Evolutionary conservation across 2,797 vertebrate species (phyloP), one percentile per base, ranked within the genome.

Genomic region (Euphonia xanthogaster): DNA sequence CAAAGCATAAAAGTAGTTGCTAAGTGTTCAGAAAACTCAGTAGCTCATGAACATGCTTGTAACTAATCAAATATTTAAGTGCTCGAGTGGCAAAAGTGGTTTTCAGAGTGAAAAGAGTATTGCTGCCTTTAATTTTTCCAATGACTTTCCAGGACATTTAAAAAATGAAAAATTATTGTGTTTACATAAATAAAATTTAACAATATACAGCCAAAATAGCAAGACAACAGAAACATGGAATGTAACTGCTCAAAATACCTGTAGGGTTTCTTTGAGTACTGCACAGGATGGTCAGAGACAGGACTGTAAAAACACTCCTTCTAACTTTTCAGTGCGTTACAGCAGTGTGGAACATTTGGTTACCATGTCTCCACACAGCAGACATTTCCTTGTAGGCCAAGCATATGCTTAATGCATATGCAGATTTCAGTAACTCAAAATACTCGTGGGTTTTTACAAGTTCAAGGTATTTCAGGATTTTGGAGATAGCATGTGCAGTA

Each of bases 391-490:
- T 51, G 44, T 6, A 51, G 48, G 61, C 55, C 50, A 83, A 58
- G 80, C 61, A 74, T 40, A 62, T 33, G 63, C 39, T 66, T 47
- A 47, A 44, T 40, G 76, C 86, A 88, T 37, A 74, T 51, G 70
- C 18, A 55, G 51, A 42, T 81, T 86, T 81, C 76, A 77, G 65
- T 45, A 94, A 90, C 61, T 88, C 27, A 75, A 33, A 93, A 88
- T 61, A 57, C 15, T 63, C 13, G 1, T 2, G 11, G 7, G 28
- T 62, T 94, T 90, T 86, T 47, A 54, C 35, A 75, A 92, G 83
- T 85, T 91, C 48, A 67, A 89, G 44, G 39, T 88, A 90, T 88
- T 92, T 84, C 25, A 73, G 66, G 76, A 76, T 91, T 91, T 40
- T 72, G n/a, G 60, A 94, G 45, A 37, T 90, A 85, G 65, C 55